A percentile compares a stretch with the other conserved stretches of the same genome.
These are phyloP conservation scores for Suricata suricatta DNA, from an alignment of 2,113 vertebrate genomes.

Conservation along the genomic window DNA sequence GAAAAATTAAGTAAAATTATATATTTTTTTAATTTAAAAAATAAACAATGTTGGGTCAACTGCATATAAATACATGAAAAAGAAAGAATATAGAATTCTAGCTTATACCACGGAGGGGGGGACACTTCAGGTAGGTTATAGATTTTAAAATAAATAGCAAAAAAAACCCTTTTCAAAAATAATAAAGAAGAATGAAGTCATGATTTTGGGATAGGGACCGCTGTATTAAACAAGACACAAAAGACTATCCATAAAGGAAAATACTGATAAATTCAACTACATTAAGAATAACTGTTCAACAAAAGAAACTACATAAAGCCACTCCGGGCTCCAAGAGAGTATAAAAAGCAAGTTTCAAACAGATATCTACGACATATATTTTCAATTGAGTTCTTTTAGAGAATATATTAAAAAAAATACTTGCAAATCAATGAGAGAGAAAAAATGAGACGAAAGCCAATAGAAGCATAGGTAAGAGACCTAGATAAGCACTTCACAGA, in stretches of 20 bases:
- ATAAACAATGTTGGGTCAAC: background rate
- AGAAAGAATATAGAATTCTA: background rate
- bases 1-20: background rate
- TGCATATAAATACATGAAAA: background rate
- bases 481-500: background rate
- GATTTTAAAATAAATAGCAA: background rate
- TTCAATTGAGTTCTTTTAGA: background rate
- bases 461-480: background rate
- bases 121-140: background rate
- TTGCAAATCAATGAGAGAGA: background rate
- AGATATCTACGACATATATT: background rate
- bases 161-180: background rate
- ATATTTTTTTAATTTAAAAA: background rate
- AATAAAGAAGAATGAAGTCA: background rate
- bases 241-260: background rate
- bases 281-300: conserved; percentile 29
- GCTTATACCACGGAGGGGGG: background rate
- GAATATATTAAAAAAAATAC: background rate
- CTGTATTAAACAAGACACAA: background rate
- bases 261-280: background rate
- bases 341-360: background rate
- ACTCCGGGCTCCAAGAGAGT: background rate
- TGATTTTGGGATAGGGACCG: background rate
- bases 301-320: background rate
- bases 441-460: background rate